Conservation (phyloP, 2,113 vertebrate genomes). For the Genyomyrus donnyi region DNA sequence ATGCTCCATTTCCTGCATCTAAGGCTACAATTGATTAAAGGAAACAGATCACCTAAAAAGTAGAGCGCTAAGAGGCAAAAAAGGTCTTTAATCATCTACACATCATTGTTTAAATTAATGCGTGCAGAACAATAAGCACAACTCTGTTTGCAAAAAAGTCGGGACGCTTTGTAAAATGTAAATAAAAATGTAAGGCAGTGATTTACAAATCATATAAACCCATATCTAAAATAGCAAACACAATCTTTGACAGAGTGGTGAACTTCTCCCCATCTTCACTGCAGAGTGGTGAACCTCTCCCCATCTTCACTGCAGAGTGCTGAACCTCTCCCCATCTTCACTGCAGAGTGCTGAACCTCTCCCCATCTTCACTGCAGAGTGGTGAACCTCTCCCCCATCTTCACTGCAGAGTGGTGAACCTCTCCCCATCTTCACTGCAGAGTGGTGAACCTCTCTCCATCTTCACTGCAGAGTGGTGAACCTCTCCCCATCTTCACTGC, state of each 20-base stretch:
- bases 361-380: no score
- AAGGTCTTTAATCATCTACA: neutral
- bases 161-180: neutral
- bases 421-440: no score
- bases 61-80: neutral
- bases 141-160: neutral
- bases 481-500: neutral
- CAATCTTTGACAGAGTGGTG: neutral
- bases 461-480: neutral
- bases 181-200: neutral
- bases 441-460: no score
- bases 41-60: neutral
- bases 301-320: neutral
- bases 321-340: no score
- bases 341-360: neutral
- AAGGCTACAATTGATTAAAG: neutral
- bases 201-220: neutral
- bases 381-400: no score
- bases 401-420: neutral
- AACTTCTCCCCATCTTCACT: neutral
- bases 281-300: neutral
- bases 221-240: neutral
- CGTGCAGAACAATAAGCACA: neutral
- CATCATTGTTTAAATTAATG: neutral
- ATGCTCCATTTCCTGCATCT: neutral